Evolutionary conservation across 2,888 invertebrate species (phyloP).

Genomic region (Actias luna): DNA sequence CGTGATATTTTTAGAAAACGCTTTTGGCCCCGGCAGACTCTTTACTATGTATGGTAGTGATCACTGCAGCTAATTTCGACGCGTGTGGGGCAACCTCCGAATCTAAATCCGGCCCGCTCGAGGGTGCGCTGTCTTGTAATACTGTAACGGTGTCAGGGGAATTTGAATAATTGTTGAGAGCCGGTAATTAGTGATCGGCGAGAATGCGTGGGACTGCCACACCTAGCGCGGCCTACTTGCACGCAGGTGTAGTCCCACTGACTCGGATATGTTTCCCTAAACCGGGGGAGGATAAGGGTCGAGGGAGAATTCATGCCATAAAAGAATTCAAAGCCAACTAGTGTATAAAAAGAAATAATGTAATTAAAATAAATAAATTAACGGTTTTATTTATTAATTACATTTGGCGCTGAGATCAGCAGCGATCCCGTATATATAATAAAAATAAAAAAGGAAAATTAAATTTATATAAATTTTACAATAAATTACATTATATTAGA

Average conservation of each 20-base stretch:
- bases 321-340: conserved; percentile 70
- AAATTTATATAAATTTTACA: conserved; percentile 83
- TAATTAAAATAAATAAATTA: conserved; percentile 84
- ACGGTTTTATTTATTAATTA: conserved; percentile 82
- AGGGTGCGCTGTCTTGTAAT: conserved; percentile 14
- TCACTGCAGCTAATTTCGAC: conserved; percentile 52
- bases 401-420: conserved; percentile 80
- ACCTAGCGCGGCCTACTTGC: conserved; percentile 52
- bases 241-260: conserved; percentile 38
- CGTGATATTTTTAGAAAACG: conserved; percentile 71
- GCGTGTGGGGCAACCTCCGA: conserved; percentile 57
- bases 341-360: conserved; percentile 80
- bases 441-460: conserved; percentile 78
- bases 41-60: conserved; percentile 80
- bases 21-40: conserved; percentile 62
- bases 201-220: conserved; percentile 38
- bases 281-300: conserved; percentile 35
- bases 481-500: conserved; percentile 81
- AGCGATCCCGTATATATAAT: conserved; percentile 80
- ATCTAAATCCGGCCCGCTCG: conserved; percentile 45
- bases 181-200: conserved; percentile 28
- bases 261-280: conserved; percentile 22
- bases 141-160: conserved; percentile 24
- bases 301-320: conserved; percentile 42
- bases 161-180: conserved; percentile 29